Percentiles rank a stretch among this genome's conserved stretches.
These are phyloP conservation scores for Empis livida DNA, from an alignment of 2,888 invertebrate genomes.

Conservation along the genomic window DNA sequence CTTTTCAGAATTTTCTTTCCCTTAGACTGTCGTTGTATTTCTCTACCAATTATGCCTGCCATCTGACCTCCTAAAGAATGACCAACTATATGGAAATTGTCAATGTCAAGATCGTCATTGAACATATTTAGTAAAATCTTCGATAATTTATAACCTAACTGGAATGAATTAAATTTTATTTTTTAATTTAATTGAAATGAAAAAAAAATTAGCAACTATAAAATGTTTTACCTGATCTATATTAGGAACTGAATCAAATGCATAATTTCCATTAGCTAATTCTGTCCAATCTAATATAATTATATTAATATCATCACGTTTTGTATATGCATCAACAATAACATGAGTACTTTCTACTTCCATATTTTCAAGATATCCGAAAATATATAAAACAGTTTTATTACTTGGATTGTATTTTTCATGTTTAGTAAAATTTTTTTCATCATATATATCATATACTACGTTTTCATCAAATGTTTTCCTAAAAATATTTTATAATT, in stretches of 20 bases:
- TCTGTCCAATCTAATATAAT: conserved; percentile 32
- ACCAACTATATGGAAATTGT: conserved; percentile 29
- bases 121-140: conserved; percentile 26
- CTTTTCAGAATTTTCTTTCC: conserved; percentile 17
- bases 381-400: conserved; percentile 44
- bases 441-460: conserved; percentile 24
- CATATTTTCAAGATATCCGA: conserved; percentile 46
- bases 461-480: conserved; percentile 24
- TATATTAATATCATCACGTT: conserved; percentile 27
- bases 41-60: conserved; percentile 29
- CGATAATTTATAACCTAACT: conserved; percentile 26
- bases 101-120: conserved; percentile 25
- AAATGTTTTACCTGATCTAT: conserved; percentile 21
- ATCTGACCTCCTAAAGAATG: conserved; percentile 34
- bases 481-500: conserved; percentile 13
- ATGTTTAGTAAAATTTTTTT: conserved; percentile 20
- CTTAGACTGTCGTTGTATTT: conserved; percentile 17
- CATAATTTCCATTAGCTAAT: conserved; percentile 33
- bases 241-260: conserved; percentile 32
- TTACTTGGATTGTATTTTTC: conserved; percentile 32
- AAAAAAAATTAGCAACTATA: background rate
- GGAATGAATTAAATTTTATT: background rate
- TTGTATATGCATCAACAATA: conserved; percentile 30
- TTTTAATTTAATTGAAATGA: background rate
- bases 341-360: conserved; percentile 44